Base-by-base conservation (phyloP, 2,888 invertebrate species). In the Hydrotaea diabolus region DNA sequence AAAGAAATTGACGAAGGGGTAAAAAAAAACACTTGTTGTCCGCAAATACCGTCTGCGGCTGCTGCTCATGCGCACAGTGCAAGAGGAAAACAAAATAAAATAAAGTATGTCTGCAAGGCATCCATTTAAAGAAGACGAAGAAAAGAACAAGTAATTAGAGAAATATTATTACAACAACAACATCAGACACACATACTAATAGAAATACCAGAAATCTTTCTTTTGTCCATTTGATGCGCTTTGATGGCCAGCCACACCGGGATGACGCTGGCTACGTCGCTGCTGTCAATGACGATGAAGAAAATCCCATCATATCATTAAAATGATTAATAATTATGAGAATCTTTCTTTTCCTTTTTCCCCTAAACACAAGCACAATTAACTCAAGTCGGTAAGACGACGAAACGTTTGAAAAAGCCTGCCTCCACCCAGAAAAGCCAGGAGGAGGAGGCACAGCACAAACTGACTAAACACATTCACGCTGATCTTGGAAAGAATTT, bases 281-380 rank as follows among this genome's bases (percentile, higher is more conserved):
- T 7, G 3, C 43, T 15, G 26, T 31, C n/a, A 23, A 43, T 46
- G 26, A 59, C 31, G 31, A 2, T 31, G 31, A 31, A 31, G 31
- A 39, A 49, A n/a, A 75, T 55, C 2, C 59, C 43, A 43, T 69
- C 62, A 19, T 73, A 79, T 80, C 85, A 85, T 85, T 85, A 82
- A 85, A 85, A 80, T 85, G 79, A 82, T 82, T 82, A 85, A 85
- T 85, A 82, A 82, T 85, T 82, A 85, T 74, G 59, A 74, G 72
- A 43, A 4, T 77, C 74, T 74, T 59, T 49, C 49, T 8, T 49
- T 2, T 4, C 43, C 43, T 43, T 49, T 49, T 49, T 5, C 49
- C 49, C n/a, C 49, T 2, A 8, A 49, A 15, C 64, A 13, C 36
- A 36, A 3, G 7, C 31, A 36, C 64, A 64, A 64, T 64, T 64